Evolutionary conservation across 2,113 vertebrate species (phyloP), one percentile per base, ranked within the genome.

Genomic region (Burhinus oedicnemus): DNA sequence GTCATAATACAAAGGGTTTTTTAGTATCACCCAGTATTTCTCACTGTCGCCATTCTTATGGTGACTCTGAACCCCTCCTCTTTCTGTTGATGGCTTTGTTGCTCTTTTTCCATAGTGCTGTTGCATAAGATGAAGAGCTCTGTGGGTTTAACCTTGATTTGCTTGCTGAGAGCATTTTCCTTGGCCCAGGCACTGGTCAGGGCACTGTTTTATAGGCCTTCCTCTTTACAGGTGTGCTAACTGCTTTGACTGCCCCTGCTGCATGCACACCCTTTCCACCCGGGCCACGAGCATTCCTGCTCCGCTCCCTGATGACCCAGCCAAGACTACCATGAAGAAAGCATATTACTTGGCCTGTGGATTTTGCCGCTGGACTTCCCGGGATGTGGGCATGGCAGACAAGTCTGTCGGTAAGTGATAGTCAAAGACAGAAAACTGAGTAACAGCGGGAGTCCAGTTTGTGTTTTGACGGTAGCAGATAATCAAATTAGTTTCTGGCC

Each of bases 341-440:
- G 99, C 99, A 1, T 99, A 99, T 87, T 99, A 99, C 93, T 90
- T 99, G 90, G 99, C 99, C 86, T 99, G 99, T 90, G 99, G 99
- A 18, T 99, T 99, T 97, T 99, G 99, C 95, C 99, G 99, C 93
- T 99, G 99, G 99, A 99, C 99, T 2, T 99, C 99, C 30, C 98
- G 99, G 80, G 99, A 99, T 75, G 99, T 99, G 4, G 99, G 99
- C 94, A 99, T 99, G 99, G 99, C 99, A 69, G 99, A 99, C 97
- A 99, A 99, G 95, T 99, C 99, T 96, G 99, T 99, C 1, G 99
- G 99, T 99, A 89, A 97, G 99, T 98, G 61, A 40, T 22, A 49
- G 44, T 44, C 45, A 6, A 51, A 30, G 57, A 3, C 42, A 65
- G 19, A 55, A 62, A 44, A 8, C 40, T 54, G 40, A 80, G 36